Evolutionary conservation across 2,888 invertebrate species (phyloP), one percentile per base, ranked within the genome.

Genomic region (Cryptus viduatorius): DNA sequence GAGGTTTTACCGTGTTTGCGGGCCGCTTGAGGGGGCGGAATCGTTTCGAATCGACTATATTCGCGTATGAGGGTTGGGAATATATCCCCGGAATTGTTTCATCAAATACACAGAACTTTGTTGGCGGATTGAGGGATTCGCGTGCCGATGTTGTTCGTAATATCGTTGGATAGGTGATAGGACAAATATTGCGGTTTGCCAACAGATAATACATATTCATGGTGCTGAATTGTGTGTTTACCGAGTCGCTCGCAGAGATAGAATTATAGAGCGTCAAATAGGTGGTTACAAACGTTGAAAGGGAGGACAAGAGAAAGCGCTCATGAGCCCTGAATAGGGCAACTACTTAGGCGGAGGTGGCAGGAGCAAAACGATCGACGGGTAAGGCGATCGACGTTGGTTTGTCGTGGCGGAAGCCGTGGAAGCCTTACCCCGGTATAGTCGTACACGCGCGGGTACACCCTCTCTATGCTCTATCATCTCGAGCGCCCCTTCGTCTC

Each of bases 331-430:
- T 78, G 78, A 76, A 84, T 72, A 83, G 82, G 87, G 86, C 88
- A 90, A 92, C 90, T 92, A 90, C 89, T 92, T 90, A 90, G 89
- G 82, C 86, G 88, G 72, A 92, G 89, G 91, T 90, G 90, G 89
- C 90, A 90, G 89, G 87, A 90, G 92, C 92, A 92, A 93, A 93
- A 92, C 93, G 93, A 93, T 93, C 92, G 92, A 91, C 90, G 91
- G 90, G 91, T 93, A 93, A 93, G 93, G 90, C 92, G 93, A 93
- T 93, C 93, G 93, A 91, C 92, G 93, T 93, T 93, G 93, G 93
- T 93, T 93, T 93, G 93, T 92, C 92, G 91, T 89, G 90, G 91
- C 90, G 91, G 93, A 93, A 93, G 93, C 93, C 93, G 82, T 91
- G 89, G 93, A 93, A 93, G 93, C 93, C 93, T 46, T 92, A 93